Percentiles rank a stretch among this genome's conserved stretches.
Conservation (phyloP, 2,797 vertebrate genomes). For the Sphenopsis melanotis region DNA sequence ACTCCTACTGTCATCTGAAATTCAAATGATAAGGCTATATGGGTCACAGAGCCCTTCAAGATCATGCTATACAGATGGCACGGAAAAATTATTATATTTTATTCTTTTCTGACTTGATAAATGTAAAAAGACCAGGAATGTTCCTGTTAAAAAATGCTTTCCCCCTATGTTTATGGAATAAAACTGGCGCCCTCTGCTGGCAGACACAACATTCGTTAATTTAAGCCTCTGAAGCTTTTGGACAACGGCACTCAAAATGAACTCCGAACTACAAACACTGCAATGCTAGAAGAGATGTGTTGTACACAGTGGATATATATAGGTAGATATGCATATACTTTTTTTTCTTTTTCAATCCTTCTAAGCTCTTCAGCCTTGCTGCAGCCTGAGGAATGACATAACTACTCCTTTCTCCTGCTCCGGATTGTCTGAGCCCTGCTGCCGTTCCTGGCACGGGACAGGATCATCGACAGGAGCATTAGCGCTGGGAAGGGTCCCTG, state of each 20-base stretch:
- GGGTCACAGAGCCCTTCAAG: neutral
- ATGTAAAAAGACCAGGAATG: neutral
- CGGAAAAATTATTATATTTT: neutral
- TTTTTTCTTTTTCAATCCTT: neutral
- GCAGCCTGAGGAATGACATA: neutral
- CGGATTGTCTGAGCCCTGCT: neutral
- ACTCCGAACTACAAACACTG: neutral
- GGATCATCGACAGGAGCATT: rapidly evolving
- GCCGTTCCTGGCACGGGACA: neutral
- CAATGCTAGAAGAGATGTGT: neutral
- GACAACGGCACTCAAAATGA: neutral
- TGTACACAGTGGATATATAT: neutral
- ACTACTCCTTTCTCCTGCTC: neutral
- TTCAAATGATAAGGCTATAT: neutral
- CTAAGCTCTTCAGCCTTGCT: neutral
- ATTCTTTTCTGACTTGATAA: neutral
- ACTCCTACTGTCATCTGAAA: neutral
- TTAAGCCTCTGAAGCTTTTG: neutral
- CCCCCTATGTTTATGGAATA: neutral
- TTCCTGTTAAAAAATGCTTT: neutral
- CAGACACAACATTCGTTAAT: neutral
- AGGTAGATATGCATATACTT: neutral
- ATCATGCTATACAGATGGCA: neutral
- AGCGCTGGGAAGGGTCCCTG: neutral
- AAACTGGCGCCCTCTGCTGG: slow-evolving; percentile 11